These are phyloP conservation scores for Cataglyphis livida DNA, from an alignment of 2,888 invertebrate species.

Conservation along the genomic window DNA sequence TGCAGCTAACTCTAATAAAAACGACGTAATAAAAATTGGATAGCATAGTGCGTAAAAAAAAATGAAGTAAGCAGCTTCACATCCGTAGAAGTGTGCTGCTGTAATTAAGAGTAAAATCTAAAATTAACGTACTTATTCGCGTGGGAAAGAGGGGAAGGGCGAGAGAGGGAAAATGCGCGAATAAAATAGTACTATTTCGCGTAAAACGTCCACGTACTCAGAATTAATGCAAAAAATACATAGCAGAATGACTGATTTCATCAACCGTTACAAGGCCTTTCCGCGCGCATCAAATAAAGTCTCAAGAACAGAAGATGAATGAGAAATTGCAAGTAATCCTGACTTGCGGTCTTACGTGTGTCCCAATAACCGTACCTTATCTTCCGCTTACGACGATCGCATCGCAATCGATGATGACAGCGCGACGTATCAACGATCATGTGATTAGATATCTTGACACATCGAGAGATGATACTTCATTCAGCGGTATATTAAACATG, in stretches of 20 bases:
- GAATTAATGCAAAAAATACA: not conserved
- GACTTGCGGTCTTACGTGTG: not conserved
- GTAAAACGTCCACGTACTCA: not conserved
- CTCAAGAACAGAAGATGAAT: not conserved
- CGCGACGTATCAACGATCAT: not conserved
- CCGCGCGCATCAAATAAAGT: not conserved
- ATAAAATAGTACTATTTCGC: slow-evolving; percentile 18
- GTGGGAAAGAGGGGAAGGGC: not conserved
- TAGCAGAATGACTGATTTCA: not conserved
- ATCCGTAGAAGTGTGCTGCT: not conserved
- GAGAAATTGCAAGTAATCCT: slow-evolving; percentile 36
- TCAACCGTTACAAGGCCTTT: not conserved
- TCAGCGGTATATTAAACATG: slow-evolving; percentile 7
- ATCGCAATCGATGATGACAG: not conserved
- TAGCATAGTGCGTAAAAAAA: not conserved
- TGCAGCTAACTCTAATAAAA: slow-evolving; percentile 19
- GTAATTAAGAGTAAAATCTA: not conserved
- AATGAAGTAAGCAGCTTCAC: not conserved
- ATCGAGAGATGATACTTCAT: slow-evolving; percentile 14
- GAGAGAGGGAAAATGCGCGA: not conserved
- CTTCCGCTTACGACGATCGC: slow-evolving; percentile 9
- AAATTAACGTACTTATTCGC: slow-evolving; percentile 19
- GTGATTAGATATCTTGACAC: slow-evolving; percentile 4
- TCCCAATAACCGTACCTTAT: slow-evolving; percentile 10
- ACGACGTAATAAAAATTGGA: slow-evolving; percentile 10